Evolutionary conservation across 2,113 vertebrate genomes (phyloP), one percentile per base, ranked within the genome.

Genomic region (Anser cygnoides): DNA sequence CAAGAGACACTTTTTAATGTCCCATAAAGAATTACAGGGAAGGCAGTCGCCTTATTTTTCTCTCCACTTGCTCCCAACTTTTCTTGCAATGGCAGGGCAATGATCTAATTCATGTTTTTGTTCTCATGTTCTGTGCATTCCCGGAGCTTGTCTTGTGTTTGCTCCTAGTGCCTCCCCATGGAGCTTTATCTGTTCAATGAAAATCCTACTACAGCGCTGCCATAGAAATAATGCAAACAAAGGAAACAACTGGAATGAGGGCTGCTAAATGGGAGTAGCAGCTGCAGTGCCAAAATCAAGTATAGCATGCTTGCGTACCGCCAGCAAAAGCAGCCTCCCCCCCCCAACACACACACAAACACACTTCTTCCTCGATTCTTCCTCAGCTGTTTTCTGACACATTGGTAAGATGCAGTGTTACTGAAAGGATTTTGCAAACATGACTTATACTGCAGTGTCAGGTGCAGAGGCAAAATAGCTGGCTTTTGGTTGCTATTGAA

Each of bases 261-360:
- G 41, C 26, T 23, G 2, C 43, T 35, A 14, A 59, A 20, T 1
- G 28, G 57, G 37, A 90, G 46, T n/a, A 1, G 10, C 3, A 61
- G 55, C 25, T 43, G 16, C 7, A 8, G 72, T 33, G 68, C 75
- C 63, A 33, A 52, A 80, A 37, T 25, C 3, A 22, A 35, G 41
- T 6, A 17, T 2, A 15, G 9, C 3, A 4, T 3, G 2, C 39
- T 28, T 3, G 37, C 2, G 0, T 22, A 4, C 44, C 15, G 2
- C n/a, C 25, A 35, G 13, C 43, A 33, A 43, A 80, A 39, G 29
- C 62, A 7, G 28, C 8, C 0, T 0, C 10, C 7, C 20, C 20
- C 20, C 19, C 46, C 46, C 22, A 35, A 23, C 21, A 14, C 22
- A 61, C 59, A 61, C n/a, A 23, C 21, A 10, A 13, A 14, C n/a